These are phyloP conservation scores for Stomatorhinus walkeri DNA, from an alignment of 2,797 vertebrate genomes.

Conservation along the genomic window DNA sequence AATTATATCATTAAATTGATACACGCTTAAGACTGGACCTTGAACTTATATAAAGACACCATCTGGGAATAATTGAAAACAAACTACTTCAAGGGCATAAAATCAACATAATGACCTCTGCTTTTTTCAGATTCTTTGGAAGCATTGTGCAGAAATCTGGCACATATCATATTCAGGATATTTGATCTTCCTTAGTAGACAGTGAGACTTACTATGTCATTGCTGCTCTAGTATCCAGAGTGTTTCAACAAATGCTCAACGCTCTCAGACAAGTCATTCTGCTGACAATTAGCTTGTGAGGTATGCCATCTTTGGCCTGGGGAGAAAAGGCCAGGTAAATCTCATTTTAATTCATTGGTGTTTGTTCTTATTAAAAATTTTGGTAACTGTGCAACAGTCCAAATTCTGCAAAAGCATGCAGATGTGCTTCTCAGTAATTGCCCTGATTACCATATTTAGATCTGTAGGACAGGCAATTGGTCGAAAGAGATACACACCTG, in stretches of 20 bases:
- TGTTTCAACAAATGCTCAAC: not conserved
- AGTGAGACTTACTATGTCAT: not conserved
- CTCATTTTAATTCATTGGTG: not conserved
- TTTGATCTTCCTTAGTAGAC: not conserved
- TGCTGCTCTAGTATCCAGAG: not conserved
- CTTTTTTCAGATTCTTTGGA: not conserved
- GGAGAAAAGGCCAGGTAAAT: not conserved
- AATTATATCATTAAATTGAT: not conserved
- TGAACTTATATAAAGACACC: not conserved
- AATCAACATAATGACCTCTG: not conserved
- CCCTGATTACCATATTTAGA: not conserved
- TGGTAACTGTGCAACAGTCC: not conserved
- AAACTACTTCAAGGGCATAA: not conserved
- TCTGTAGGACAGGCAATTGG: not conserved
- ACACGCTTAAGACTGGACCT: not conserved
- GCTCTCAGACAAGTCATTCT: not conserved
- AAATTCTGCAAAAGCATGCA: not conserved
- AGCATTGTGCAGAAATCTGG: not conserved
- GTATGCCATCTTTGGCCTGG: not conserved
- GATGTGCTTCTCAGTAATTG: not conserved
- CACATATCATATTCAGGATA: not conserved
- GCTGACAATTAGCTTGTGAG: not conserved
- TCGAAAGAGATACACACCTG: not conserved
- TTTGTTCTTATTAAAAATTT: not conserved
- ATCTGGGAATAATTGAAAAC: slow-evolving; percentile 9